Percentiles rank a stretch among this genome's conserved stretches.
Evolutionary conservation across 2,888 invertebrate genomes (phyloP).

Genomic region (Pterostichus niger): DNA sequence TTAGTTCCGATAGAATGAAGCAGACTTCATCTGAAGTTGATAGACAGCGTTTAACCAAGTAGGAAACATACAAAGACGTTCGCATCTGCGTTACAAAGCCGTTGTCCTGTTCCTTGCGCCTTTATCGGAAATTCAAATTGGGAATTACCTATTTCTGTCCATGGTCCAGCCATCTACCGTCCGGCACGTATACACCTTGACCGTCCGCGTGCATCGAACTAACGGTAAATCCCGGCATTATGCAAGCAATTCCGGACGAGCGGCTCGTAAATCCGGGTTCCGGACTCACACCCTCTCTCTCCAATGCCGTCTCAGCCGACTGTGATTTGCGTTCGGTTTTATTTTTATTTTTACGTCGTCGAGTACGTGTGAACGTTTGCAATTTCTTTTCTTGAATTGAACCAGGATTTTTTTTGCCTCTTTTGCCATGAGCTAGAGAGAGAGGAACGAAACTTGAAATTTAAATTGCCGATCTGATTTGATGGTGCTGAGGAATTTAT

Average conservation of each 20-base stretch:
- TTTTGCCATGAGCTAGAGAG: slow-evolving; percentile 10
- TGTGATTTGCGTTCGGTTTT: slow-evolving; percentile 49
- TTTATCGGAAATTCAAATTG: slow-evolving; percentile 56
- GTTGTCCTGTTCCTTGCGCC: background rate
- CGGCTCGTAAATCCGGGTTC: slow-evolving; percentile 45
- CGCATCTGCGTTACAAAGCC: slow-evolving; percentile 17
- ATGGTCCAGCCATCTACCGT: background rate
- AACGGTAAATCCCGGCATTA: slow-evolving; percentile 44
- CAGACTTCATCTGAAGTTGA: too few relatives aligned
- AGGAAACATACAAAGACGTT: too few relatives aligned
- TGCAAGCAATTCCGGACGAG: slow-evolving; percentile 55
- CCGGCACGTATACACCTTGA: slow-evolving; percentile 46
- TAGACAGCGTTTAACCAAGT: too few relatives aligned
- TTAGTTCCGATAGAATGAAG: too few relatives aligned
- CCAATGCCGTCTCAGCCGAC: background rate
- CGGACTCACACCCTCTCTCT: slow-evolving; percentile 12
- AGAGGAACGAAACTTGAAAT: slow-evolving; percentile 26
- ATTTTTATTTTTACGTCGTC: slow-evolving; percentile 52
- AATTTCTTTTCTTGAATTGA: slow-evolving; percentile 55
- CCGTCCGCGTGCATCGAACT: slow-evolving; percentile 37
- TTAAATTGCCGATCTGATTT: slow-evolving; percentile 55
- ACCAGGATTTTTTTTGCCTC: slow-evolving; percentile 37
- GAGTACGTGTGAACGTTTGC: slow-evolving; percentile 54
- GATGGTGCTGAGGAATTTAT: slow-evolving; percentile 50
- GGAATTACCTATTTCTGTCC: slow-evolving; percentile 43